Evolutionary conservation across 2,888 invertebrate species (phyloP), one percentile per base, ranked within the genome.

Genomic region (Papilio gigon): DNA sequence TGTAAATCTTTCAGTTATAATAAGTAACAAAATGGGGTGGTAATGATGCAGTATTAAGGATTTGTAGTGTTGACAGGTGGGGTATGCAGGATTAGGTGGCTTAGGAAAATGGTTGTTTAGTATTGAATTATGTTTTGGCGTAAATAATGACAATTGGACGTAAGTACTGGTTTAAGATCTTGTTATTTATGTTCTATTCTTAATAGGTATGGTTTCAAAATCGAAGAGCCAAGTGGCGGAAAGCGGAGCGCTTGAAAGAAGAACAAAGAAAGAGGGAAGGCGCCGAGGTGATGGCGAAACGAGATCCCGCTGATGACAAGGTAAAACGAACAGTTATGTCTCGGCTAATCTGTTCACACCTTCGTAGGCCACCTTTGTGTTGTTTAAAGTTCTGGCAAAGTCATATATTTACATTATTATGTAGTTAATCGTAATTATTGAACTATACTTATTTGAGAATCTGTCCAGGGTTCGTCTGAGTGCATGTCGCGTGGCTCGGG

Each of bases 161-260:
- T 12, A 8, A 37, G 35, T 37, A 4, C n/a, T 44, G 20, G 11
- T 47, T 22, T 14, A 58, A 11, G 5, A 47, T 30, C 33, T 12
- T 27, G 37, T 33, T 6, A 65, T 12, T n/a, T n/a, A n/a, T 3
- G 65, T 70, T 4, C n/a, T n/a, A n/a, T 74, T 63, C 69, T 71
- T 68, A 6, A 2, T 87, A 97, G 97, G 97, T 97, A 37, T 98
- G 97, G 97, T 97, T 97, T 84, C 97, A 98, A 93, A 98, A 98
- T 82, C 94, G 98, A 53, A 93, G 98, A 70, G 98, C 98, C 47
- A 98, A 98, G 88, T 98, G 97, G 97, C 93, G 98, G 71, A 98
- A 98, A 88, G 97, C 97, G 58, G 97, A 98, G 86, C 93, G 98
- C 37, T 93, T 98, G 83, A 97, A 97, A 92, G 97, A 98, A 82